phyloP scores from a whole-genome alignment of 1,140 invertebrate species.

The Papilio machaon region DNA sequence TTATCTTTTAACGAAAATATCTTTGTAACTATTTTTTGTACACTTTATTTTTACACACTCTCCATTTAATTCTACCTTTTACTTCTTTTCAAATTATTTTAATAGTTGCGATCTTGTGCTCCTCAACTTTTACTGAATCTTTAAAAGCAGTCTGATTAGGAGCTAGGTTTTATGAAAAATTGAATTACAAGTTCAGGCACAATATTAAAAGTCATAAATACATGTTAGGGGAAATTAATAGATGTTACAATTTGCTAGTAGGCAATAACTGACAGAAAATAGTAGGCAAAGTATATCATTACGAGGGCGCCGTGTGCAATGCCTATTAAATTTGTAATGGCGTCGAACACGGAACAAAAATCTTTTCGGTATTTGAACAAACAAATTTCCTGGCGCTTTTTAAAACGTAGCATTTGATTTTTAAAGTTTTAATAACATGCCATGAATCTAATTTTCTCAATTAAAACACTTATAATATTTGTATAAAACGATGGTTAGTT shows the following conservation, averaged over 20 bases:
- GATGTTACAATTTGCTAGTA: background rate
- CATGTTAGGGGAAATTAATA: background rate
- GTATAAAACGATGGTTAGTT: background rate
- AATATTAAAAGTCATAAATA: background rate
- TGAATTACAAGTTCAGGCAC: background rate
- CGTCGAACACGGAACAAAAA: constrained; percentile 31
- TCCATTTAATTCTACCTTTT: background rate
- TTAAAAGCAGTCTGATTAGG: background rate
- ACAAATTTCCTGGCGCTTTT: constrained; percentile 25
- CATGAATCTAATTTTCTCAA: background rate
- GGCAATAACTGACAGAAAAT: constrained; percentile 28
- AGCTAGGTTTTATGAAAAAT: background rate
- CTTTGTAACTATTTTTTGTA: background rate
- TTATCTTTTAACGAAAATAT: background rate
- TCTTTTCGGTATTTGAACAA: constrained; percentile 10
- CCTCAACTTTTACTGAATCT: background rate
- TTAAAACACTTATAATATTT: background rate
- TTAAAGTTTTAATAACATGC: background rate
- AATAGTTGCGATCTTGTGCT: background rate
- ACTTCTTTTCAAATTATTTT: background rate
- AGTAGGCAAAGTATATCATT: constrained; percentile 21
- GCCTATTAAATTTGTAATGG: constrained; percentile 24
- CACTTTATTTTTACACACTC: background rate
- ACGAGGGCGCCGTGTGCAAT: constrained; percentile 31
- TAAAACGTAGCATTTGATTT: background rate